Evolutionary conservation across 2,797 vertebrate species (phyloP).

Genomic region (Falco columbarius): DNA sequence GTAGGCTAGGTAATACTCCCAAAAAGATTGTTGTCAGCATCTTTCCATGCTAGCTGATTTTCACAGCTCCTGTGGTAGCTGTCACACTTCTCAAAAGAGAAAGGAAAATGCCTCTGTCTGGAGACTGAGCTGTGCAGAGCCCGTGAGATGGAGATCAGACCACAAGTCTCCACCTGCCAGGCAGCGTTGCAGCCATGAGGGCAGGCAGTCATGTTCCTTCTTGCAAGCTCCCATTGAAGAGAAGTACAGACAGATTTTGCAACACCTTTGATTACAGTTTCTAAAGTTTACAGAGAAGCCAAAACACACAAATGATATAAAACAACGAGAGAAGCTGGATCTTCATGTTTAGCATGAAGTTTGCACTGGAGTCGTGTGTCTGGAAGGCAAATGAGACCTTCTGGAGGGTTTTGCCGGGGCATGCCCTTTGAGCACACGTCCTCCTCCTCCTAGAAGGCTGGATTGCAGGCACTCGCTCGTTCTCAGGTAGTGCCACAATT

Average conservation of each 20-base stretch:
- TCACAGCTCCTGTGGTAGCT: not conserved
- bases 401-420: not conserved
- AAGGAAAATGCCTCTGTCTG: not conserved
- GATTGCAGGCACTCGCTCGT: not conserved
- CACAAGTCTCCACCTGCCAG: slow-evolving; percentile 26
- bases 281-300: not conserved
- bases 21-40: not conserved
- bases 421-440: not conserved
- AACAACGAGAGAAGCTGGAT: not conserved
- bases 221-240: not conserved
- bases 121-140: not conserved
- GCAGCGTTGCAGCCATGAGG: not conserved
- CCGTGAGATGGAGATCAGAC: not conserved
- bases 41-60: not conserved
- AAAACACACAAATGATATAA: not conserved
- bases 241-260: not conserved
- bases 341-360: fast-evolving
- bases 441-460: not conserved
- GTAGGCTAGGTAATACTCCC: not conserved
- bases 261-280: not conserved
- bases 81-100: not conserved
- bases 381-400: not conserved
- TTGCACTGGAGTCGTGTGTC: fast-evolving
- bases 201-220: not conserved
- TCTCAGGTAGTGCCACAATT: not conserved